Conservation (phyloP, 2,113 vertebrate genomes). For the Esox niger region DNA sequence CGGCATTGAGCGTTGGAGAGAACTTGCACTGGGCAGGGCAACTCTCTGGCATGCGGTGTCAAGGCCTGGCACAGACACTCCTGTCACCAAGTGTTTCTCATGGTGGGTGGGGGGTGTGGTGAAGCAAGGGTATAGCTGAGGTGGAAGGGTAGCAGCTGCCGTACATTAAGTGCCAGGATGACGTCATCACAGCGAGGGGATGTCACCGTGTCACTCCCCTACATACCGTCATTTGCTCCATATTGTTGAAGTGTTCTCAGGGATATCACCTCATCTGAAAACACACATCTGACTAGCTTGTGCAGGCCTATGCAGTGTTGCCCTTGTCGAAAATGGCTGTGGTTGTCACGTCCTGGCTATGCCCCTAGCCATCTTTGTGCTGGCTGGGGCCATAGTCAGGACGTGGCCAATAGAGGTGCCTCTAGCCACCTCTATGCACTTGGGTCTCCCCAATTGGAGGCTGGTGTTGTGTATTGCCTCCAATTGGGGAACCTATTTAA, state of each 20-base stretch:
- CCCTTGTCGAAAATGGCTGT: conserved; percentile 5
- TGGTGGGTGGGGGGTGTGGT: conserved; percentile 30
- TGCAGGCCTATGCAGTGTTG: conserved; percentile 7
- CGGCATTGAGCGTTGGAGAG: conserved; percentile 31
- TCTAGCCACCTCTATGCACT: no score
- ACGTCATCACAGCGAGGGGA: not conserved
- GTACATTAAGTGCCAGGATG: conserved; percentile 21
- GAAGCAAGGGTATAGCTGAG: conserved; percentile 7
- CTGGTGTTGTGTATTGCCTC: no score
- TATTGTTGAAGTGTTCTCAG: conserved; percentile 10
- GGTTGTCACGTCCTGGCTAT: no score
- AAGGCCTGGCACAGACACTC: conserved; percentile 20
- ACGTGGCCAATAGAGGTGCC: no score
- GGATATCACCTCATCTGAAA: conserved; percentile 33
- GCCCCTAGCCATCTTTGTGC: no score
- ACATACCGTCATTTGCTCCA: conserved; percentile 40
- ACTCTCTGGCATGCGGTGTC: conserved; percentile 49
- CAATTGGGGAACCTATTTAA: no score
- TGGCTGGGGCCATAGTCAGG: no score
- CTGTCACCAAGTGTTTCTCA: conserved; percentile 18
- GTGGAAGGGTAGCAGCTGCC: conserved; percentile 30
- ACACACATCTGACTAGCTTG: conserved; percentile 26
- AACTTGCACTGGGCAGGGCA: conserved; percentile 29
- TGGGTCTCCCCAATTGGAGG: no score
- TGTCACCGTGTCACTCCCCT: conserved; percentile 23